A percentile compares a stretch with the other conserved stretches of the same genome.
These are phyloP conservation scores for Leuctra nigra DNA, from an alignment of 2,888 invertebrate genomes.

Conservation along the genomic window DNA sequence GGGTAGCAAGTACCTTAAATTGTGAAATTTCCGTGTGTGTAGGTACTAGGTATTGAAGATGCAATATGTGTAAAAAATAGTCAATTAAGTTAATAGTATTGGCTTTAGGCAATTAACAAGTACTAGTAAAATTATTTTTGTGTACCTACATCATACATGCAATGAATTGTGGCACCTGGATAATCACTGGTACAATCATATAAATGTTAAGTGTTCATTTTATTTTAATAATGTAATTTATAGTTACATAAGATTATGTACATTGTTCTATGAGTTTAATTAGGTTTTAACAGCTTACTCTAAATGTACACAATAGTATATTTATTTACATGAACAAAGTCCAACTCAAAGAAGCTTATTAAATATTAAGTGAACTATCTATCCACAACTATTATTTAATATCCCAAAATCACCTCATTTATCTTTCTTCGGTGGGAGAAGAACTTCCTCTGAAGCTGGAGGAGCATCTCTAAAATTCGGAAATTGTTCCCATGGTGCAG, in stretches of 20 bases:
- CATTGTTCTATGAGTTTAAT: neutral
- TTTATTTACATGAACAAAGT: conserved; percentile 12
- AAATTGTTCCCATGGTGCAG: conserved; percentile 97
- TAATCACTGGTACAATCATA: conserved; percentile 4
- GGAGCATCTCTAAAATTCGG: conserved; percentile 74
- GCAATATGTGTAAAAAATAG: no score
- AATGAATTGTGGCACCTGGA: conserved; percentile 9
- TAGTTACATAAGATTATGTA: neutral
- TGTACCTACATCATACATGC: neutral
- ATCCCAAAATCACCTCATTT: no score
- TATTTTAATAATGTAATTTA: conserved; percentile 10
- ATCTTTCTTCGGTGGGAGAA: conserved; percentile 32
- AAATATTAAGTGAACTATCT: neutral
- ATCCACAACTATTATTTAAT: no score
- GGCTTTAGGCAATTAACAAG: no score
- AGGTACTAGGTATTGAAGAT: no score
- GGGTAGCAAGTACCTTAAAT: no score
- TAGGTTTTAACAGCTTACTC: neutral
- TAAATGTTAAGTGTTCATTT: conserved; percentile 5
- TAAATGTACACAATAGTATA: neutral
- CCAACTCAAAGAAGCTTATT: conserved; percentile 1
- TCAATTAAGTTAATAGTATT: no score
- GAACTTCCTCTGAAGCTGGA: conserved; percentile 57
- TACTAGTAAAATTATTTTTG: neutral
- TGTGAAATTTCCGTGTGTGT: no score